Evolutionary conservation across 2,113 vertebrate species (phyloP), one percentile per base, ranked within the genome.

Genomic region (Cryptotis parvus): DNA sequence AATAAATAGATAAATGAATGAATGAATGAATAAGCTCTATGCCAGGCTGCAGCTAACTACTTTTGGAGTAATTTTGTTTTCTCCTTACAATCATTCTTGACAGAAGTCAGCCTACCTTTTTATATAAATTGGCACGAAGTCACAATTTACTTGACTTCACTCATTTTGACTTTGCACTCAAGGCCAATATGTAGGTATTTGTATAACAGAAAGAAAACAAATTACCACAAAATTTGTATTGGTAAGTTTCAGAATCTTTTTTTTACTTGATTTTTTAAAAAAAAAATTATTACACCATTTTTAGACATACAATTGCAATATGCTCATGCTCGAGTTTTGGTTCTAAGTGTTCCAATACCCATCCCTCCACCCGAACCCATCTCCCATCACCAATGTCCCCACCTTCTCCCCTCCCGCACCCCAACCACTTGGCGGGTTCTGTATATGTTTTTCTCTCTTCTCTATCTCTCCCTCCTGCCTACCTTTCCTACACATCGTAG

Each of bases 211-310:
- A 43, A 87, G 8, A 75, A 63, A 93, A 81, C 9, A 75, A 74
- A 16, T 35, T 87, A 58, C 20, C n/a, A 76, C 33, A 84, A 86
- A 45, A 74, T 69, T 79, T 49, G 22, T 75, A 33, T 75, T 91
- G 49, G 78, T 88, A 6, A 78, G 74, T 73, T 77, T 85, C 18
- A 78, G 84, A 84, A 73, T 65, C n/a, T n/a, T n/a, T n/a, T n/a
- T n/a, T n/a, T n/a, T n/a, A n/a, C n/a, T n/a, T n/a, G n/a, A n/a
- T n/a, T n/a, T n/a, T n/a, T n/a, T n/a, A n/a, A n/a, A n/a, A n/a
- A n/a, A n/a, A n/a, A n/a, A n/a, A n/a, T n/a, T n/a, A n/a, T n/a
- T n/a, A n/a, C n/a, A n/a, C n/a, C n/a, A n/a, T n/a, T n/a, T n/a
- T n/a, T n/a, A n/a, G n/a, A n/a, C n/a, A n/a, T n/a, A n/a, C n/a